Evolutionary conservation across 1,140 invertebrate genomes (phyloP).

Genomic region (Berghia stephanieae): DNA sequence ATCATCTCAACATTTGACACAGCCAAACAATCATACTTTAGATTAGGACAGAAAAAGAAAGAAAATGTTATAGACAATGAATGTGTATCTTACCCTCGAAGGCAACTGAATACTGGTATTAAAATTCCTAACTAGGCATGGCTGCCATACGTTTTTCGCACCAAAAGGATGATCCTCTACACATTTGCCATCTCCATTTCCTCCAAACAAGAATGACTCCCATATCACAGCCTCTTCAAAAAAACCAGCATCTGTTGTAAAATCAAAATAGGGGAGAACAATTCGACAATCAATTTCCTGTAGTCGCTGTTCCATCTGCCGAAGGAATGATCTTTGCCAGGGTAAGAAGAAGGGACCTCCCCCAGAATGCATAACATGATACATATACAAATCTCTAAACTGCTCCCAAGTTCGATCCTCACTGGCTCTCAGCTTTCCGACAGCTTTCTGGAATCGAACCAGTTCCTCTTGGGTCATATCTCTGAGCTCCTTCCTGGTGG

Average conservation of each 20-base stretch:
- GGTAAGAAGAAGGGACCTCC: slow-evolving; percentile 56
- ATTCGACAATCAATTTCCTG: slow-evolving; percentile 60
- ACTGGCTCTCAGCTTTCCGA: slow-evolving; percentile 45
- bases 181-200: slow-evolving; percentile 50
- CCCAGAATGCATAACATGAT: slow-evolving; percentile 57
- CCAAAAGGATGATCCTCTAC: slow-evolving; percentile 61
- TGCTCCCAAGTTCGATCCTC: slow-evolving; percentile 55
- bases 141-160: slow-evolving; percentile 48
- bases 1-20: too few relatives aligned
- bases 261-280: slow-evolving; percentile 62
- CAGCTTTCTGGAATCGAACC: slow-evolving; percentile 53
- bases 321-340: slow-evolving; percentile 59
- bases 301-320: slow-evolving; percentile 54
- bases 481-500: slow-evolving; percentile 56
- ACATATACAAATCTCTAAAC: slow-evolving; percentile 58
- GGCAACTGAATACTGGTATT: slow-evolving; percentile 57
- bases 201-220: slow-evolving; percentile 62
- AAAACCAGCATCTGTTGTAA: slow-evolving; percentile 60
- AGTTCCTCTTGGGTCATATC: slow-evolving; percentile 57
- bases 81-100: slow-evolving; percentile 35
- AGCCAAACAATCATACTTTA: too few relatives aligned
- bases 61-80: too few relatives aligned
- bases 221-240: slow-evolving; percentile 57
- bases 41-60: too few relatives aligned
- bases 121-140: slow-evolving; percentile 58